A percentile compares a stretch with the other conserved stretches of the same genome.
phyloP scores from a whole-genome alignment of 2,888 invertebrate genomes.

The Dendrolimus houi region DNA sequence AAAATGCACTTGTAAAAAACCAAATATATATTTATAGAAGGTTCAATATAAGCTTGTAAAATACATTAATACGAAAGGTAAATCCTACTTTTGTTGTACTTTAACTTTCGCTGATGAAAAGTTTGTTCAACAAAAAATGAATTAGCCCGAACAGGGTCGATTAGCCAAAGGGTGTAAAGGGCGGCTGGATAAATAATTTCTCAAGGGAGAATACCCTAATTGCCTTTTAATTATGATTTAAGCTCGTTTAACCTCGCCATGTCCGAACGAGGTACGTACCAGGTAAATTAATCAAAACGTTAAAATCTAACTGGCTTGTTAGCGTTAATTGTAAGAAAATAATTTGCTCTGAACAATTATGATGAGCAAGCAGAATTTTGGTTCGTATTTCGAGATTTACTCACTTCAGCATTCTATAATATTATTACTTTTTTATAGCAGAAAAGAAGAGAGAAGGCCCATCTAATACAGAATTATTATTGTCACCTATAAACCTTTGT shows the following conservation, averaged over 20 bases:
- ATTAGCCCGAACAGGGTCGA: conserved; percentile 3
- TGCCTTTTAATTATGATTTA: conserved; percentile 9
- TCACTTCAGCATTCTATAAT: too few relatives aligned
- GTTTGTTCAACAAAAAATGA: neutral
- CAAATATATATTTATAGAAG: too few relatives aligned
- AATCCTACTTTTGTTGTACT: neutral
- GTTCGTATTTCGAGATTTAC: too few relatives aligned
- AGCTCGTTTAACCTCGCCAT: conserved; percentile 5
- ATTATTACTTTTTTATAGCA: too few relatives aligned
- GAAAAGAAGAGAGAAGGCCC: too few relatives aligned
- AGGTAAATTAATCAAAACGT: conserved; percentile 12
- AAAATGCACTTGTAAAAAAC: too few relatives aligned
- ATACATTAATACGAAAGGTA: too few relatives aligned
- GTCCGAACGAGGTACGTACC: conserved; percentile 2
- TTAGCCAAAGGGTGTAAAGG: conserved; percentile 6
- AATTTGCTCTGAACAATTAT: conserved; percentile 6
- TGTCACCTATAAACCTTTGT: too few relatives aligned
- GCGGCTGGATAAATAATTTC: conserved; percentile 6
- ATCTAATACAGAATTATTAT: too few relatives aligned
- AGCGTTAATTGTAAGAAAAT: conserved; percentile 7
- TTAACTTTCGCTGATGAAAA: neutral
- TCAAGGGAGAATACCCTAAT: conserved; percentile 4
- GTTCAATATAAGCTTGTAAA: too few relatives aligned
- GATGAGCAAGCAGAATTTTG: neutral
- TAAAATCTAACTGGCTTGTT: conserved; percentile 6